Percentiles rank a stretch among this genome's conserved stretches.
These are phyloP conservation scores for Phalloptychus januarius DNA, from an alignment of 2,797 vertebrate genomes.

Conservation along the genomic window DNA sequence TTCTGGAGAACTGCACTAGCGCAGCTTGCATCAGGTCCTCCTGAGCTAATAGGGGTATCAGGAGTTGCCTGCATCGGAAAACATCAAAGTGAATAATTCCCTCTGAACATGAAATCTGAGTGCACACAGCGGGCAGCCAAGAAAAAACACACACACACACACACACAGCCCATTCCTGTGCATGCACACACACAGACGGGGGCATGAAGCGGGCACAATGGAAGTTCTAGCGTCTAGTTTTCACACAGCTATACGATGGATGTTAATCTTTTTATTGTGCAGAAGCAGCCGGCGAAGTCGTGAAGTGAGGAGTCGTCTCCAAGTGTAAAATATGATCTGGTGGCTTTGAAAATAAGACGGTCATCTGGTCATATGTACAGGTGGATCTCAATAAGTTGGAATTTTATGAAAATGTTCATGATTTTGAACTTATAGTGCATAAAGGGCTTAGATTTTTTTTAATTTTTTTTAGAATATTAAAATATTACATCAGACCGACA, in stretches of 20 bases:
- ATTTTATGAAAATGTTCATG: too few species aligned
- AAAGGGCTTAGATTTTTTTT: too few species aligned
- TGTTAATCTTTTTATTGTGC: conserved; percentile 78
- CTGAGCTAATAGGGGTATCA: conserved; percentile 79
- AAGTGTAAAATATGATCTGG: conserved; percentile 36
- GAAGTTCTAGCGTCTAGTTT: conserved; percentile 67
- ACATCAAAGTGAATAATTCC: conserved; percentile 82
- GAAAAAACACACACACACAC: conserved; percentile 24
- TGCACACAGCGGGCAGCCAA: conserved; percentile 74
- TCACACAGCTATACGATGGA: conserved; percentile 78
- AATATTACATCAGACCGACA: too few species aligned
- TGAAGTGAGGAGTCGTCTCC: conserved; percentile 59
- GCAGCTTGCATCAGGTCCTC: conserved; percentile 76
- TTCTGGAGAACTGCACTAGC: conserved; percentile 48
- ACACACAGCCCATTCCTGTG: conserved; percentile 8
- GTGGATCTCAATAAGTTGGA: too few species aligned
- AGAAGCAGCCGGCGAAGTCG: conserved; percentile 68
- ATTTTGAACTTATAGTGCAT: too few species aligned
- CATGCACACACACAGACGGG: conserved; percentile 39
- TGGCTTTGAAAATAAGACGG: too few species aligned
- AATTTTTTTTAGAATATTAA: too few species aligned
- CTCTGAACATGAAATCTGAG: conserved; percentile 73
- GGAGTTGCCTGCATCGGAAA: conserved; percentile 76
- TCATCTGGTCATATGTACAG: too few species aligned
- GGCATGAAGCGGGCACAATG: conserved; percentile 75